Percentiles rank a stretch among this genome's conserved stretches.
phyloP scores from a whole-genome alignment of 2,113 vertebrate species.

The Phaetusa simplex region DNA sequence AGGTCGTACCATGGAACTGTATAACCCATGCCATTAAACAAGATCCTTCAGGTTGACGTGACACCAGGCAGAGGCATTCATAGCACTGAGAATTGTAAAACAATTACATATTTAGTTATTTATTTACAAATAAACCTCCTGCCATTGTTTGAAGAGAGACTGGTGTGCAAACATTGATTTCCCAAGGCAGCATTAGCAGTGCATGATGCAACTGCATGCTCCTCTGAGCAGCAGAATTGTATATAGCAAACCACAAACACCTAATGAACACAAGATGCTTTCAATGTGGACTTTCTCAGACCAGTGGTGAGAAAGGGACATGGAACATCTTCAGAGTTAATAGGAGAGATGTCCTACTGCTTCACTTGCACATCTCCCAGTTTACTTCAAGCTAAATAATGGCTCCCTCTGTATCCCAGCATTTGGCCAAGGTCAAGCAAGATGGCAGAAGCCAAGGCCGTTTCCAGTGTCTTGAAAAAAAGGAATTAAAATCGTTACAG shows the following conservation, averaged over 20 bases:
- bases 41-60: not conserved
- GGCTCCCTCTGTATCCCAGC: not conserved
- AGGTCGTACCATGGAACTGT: not conserved
- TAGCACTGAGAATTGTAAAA: not conserved
- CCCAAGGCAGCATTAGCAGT: not conserved
- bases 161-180: not conserved
- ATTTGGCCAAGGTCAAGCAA: not conserved
- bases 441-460: not conserved
- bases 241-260: not conserved
- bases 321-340: not conserved
- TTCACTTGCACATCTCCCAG: not conserved
- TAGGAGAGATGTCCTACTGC: not conserved
- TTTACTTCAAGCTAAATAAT: not conserved
- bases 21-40: not conserved
- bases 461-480: not conserved
- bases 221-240: not conserved
- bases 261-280: not conserved
- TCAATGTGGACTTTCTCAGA: not conserved
- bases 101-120: not conserved
- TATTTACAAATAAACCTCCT: not conserved
- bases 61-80: not conserved
- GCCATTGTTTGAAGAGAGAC: not conserved
- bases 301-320: not conserved
- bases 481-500: not conserved
- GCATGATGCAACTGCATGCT: too few relatives aligned